A percentile compares a stretch with the other conserved stretches of the same genome.
Evolutionary conservation across 2,888 invertebrate genomes (phyloP).

Genomic region (Lydus trimaculatus): DNA sequence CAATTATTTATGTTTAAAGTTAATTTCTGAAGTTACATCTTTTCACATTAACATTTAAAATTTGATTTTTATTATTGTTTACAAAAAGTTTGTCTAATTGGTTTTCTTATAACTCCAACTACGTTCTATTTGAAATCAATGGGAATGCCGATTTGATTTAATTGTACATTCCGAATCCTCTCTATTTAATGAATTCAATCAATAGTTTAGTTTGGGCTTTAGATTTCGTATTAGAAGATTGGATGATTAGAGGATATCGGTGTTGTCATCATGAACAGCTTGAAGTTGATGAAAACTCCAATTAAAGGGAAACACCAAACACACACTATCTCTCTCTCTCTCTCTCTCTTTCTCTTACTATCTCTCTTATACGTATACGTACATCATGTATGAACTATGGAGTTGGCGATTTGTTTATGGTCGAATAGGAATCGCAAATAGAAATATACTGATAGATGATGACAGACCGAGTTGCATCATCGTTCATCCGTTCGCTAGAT

Average conservation of each 20-base stretch:
- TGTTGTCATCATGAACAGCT: background rate
- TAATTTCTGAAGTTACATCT: too few species aligned
- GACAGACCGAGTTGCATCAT: conserved; percentile 4
- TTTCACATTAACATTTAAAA: too few species aligned
- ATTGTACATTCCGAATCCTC: background rate
- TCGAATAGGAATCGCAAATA: conserved; percentile 3
- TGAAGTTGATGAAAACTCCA: conserved; percentile 3
- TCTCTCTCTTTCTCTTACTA: background rate
- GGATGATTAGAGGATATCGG: background rate
- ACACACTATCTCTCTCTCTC: background rate
- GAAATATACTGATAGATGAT: background rate
- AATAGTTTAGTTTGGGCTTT: background rate
- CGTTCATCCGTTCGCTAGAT: conserved; percentile 10
- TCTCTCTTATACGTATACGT: too few species aligned
- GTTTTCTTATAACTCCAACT: too few species aligned
- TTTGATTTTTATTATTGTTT: too few species aligned
- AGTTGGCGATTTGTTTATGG: conserved; percentile 6
- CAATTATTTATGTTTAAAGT: too few species aligned
- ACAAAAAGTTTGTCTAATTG: too few species aligned
- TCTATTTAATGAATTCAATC: background rate
- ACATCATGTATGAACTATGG: background rate
- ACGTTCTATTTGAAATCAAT: background rate
- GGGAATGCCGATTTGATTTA: background rate
- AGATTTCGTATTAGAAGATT: background rate
- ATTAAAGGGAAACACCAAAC: background rate